Conservation (phyloP, 2,113 vertebrate species). For the Leptobrachium ailaonicum region DNA sequence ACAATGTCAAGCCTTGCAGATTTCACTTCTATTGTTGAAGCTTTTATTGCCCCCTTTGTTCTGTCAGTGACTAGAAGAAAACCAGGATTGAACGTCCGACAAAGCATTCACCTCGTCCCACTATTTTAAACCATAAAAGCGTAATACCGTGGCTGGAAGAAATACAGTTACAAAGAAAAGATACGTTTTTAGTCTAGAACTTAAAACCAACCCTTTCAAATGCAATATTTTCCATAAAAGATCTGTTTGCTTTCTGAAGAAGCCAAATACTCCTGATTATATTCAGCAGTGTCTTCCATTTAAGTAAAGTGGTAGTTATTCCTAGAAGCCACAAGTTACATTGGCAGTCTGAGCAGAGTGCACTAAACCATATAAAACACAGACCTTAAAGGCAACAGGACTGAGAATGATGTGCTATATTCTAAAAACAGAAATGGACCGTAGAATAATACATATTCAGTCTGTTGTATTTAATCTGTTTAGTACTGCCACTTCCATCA, state of each 20-base stretch:
- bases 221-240: conserved; percentile 10
- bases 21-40: conserved; percentile 26
- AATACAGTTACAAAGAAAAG: conserved; percentile 30
- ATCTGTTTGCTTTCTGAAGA: conserved; percentile 25
- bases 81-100: conserved; percentile 16
- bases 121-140: conserved; percentile 27
- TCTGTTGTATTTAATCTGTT: too few relatives aligned
- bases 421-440: too few relatives aligned
- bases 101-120: conserved; percentile 32
- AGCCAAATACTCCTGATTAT: background rate
- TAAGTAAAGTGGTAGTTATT: conserved; percentile 23
- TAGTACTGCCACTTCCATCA: too few relatives aligned
- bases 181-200: background rate
- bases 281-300: background rate
- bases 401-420: too few relatives aligned
- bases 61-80: conserved; percentile 18
- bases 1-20: conserved; percentile 12
- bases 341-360: too few relatives aligned
- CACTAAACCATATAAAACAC: too few relatives aligned
- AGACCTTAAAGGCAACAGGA: too few relatives aligned
- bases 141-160: conserved; percentile 30
- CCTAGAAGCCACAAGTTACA: background rate
- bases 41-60: conserved; percentile 39
- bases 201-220: background rate
- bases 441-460: too few relatives aligned